Conservation (phyloP, 2,113 vertebrate genomes). For the Okapia johnstoni region DNA sequence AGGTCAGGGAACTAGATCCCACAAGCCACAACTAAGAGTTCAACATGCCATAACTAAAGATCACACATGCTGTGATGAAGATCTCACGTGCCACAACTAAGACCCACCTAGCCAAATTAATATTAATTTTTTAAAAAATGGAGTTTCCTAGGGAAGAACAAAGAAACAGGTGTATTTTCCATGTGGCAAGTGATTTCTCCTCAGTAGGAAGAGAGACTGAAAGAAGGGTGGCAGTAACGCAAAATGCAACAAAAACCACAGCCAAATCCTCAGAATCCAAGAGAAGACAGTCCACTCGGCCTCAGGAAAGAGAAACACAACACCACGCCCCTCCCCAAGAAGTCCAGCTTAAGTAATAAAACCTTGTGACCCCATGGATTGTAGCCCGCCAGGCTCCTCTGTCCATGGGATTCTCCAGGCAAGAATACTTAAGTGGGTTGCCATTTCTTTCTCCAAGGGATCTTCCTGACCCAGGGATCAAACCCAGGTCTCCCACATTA, state of each 20-base stretch:
- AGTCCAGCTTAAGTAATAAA: neutral
- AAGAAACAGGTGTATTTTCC: neutral
- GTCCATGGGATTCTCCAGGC: neutral
- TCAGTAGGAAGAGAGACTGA: neutral
- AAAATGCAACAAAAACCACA: neutral
- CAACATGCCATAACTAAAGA: neutral
- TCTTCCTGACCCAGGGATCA: neutral
- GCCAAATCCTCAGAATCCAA: neutral
- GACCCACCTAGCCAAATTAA: neutral
- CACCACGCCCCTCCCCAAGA: neutral
- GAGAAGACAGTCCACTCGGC: too few relatives aligned
- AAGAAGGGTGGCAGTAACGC: accelerated
- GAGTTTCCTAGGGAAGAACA: neutral
- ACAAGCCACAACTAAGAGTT: neutral
- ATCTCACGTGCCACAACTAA: neutral
- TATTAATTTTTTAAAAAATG: neutral
- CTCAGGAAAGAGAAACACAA: neutral
- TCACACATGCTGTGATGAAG: neutral
- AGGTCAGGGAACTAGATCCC: neutral
- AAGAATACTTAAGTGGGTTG: neutral
- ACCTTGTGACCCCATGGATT: neutral
- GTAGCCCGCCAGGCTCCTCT: accelerated
- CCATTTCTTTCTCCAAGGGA: neutral
- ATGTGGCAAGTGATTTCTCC: neutral
- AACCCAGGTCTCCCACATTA: neutral